These are phyloP conservation scores for Patagioenas fasciata DNA, from an alignment of 2,113 vertebrate genomes.

Conservation along the genomic window DNA sequence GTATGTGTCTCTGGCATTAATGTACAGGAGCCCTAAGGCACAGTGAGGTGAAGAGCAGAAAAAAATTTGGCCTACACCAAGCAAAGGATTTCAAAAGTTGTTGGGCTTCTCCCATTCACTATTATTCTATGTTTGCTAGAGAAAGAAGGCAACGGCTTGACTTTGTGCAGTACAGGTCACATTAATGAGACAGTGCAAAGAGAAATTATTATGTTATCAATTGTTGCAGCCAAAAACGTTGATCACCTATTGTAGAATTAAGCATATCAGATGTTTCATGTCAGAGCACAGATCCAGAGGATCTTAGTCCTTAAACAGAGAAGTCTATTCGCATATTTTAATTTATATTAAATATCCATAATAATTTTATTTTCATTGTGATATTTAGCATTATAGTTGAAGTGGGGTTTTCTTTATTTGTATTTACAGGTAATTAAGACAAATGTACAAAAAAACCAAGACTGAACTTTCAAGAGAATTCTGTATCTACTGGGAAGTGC, in stretches of 20 bases:
- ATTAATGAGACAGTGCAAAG: neutral
- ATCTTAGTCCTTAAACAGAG: neutral
- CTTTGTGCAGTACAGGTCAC: neutral
- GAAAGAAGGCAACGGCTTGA: neutral
- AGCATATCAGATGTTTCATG: neutral
- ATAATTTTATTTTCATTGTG: neutral
- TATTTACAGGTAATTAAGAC: neutral
- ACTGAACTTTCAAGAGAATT: neutral
- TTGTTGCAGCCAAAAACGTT: neutral
- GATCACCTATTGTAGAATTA: neutral
- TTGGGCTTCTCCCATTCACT: neutral
- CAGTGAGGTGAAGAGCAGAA: conserved; percentile 1
- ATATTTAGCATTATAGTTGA: neutral
- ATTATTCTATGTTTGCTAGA: neutral
- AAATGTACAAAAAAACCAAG: neutral
- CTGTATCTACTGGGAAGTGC: neutral
- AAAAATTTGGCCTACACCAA: conserved; percentile 18
- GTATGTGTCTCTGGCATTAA: conserved; percentile 19
- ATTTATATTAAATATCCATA: neutral
- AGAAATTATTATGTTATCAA: neutral
- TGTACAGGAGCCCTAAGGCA: conserved; percentile 32
- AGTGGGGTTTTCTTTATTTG: too few species aligned
- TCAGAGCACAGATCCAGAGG: neutral
- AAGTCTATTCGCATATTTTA: neutral
- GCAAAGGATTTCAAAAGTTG: neutral